Evolutionary conservation across 1,140 invertebrate genomes (phyloP), one percentile per base, ranked within the genome.

Genomic region (Tetragonula clypearis): DNA sequence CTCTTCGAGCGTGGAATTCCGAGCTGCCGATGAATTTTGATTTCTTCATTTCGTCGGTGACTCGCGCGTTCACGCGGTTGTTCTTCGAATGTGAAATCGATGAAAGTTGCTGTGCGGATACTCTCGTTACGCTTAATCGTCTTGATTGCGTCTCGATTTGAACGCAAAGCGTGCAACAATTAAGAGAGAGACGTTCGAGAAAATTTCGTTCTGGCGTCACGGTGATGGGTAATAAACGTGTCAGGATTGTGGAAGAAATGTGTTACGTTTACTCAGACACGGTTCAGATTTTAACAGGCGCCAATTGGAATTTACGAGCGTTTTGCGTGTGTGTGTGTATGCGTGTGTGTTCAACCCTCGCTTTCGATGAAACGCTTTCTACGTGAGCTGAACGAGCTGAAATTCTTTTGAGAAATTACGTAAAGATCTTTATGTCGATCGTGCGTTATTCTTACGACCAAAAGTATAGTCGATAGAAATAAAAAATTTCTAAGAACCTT

Each of bases 221-320:
- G n/a, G 49, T 26, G 72, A 73, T 53, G 55, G 49, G 72, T 86
- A 87, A 89, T 89, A 89, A 89, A 89, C 87, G 87, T 87, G 88
- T 89, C 60, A 53, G 77, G 79, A 89, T 89, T 89, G 89, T 77
- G 74, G 84, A 74, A 66, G 80, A 89, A 84, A 72, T 89, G 69
- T 89, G 87, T 88, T 79, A 60, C 76, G 79, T 86, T 71, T 78
- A 9, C 83, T 82, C 71, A 35, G 73, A 89, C 88, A 89, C 73
- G 84, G 66, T 66, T 89, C 72, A 80, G 74, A 80, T 86, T 85
- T 90, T 89, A 87, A 90, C 88, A 77, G 77, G 81, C 83, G 82
- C 73, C 76, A 76, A 88, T 86, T 78, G 87, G 87, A 86, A 89
- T 89, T 89, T 89, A 89, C 66, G 87, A 88, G 76, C n/a, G 78